Evolutionary conservation across 2,888 invertebrate species (phyloP), one percentile per base, ranked within the genome.

Genomic region (Phortica magna): DNA sequence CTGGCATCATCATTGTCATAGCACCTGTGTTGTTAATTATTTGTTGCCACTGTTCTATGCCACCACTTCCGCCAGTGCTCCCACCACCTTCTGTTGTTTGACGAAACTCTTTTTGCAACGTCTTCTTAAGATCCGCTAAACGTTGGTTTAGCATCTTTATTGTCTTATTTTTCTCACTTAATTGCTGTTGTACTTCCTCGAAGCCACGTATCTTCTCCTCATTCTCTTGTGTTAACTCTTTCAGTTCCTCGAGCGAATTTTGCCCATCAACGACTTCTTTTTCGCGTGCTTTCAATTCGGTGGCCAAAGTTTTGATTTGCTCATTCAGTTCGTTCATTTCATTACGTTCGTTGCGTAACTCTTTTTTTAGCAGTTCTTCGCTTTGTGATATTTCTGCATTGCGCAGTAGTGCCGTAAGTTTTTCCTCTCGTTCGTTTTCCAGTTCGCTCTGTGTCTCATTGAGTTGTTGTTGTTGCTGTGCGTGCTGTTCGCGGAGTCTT

Each of bases 141-240:
- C 97, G 94, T 91, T 98, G 96, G 91, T 98, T 97, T 87, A 98
- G 94, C 19, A 96, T 95, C 93, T 97, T 96, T 84, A 98, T 96
- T 92, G 95, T 95, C 96, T 94, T 94, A 93, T 94, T 94, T 92
- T 94, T 94, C 92, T 94, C 94, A 90, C 92, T 93, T 89, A 94
- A 92, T 92, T 94, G 94, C 87, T 92, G 92, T 91, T 94, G 93
- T 10, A 88, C 77, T 55, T 82, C 79, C 76, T 91, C 90, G 65
- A 88, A 85, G 65, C 88, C 87, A 10, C 82, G 82, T 59, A 89
- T 73, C 78, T 89, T 87, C 41, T 83, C 83, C 2, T 84, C 84
- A 79, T 88, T 87, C 17, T 83, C 82, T 74, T 82, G 75, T 14
- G 89, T 84, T 59, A 82, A 81, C 75, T 83, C 81, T 53, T 84